These are phyloP conservation scores for Dipodomys stephensi DNA, from an alignment of 2,113 vertebrate genomes.

Conservation along the genomic window DNA sequence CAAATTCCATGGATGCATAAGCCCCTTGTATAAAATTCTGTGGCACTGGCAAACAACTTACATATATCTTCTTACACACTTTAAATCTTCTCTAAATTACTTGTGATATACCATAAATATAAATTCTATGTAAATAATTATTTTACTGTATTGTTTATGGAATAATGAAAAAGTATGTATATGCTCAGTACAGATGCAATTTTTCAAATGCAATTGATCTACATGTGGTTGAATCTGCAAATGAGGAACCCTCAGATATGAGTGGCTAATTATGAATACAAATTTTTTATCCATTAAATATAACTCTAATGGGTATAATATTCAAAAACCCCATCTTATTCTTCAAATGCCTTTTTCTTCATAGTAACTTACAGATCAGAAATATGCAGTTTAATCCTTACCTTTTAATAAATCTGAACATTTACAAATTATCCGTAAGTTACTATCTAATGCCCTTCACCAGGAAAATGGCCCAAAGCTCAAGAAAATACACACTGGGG, in stretches of 20 bases:
- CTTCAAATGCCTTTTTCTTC: neutral
- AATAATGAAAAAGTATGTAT: neutral
- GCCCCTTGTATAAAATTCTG: neutral
- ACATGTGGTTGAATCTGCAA: neutral
- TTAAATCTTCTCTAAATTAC: no score
- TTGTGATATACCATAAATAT: neutral
- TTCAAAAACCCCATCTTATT: neutral
- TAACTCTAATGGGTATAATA: neutral
- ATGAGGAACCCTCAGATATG: neutral
- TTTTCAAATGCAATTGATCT: neutral
- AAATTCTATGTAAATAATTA: neutral
- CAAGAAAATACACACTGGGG: constrained; percentile 1
- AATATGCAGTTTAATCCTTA: neutral
- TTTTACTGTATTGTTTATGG: neutral
- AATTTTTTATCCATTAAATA: neutral
- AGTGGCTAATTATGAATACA: neutral
- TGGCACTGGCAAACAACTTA: neutral
- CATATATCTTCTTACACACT: neutral
- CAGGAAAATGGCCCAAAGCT: constrained; percentile 7
- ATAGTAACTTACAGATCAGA: constrained; percentile 4
- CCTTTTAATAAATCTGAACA: constrained; percentile 10
- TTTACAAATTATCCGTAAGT: neutral
- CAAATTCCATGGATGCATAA: neutral
- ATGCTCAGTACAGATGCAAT: neutral
- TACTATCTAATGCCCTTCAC: neutral